These are phyloP conservation scores for Girardia tigrina DNA, from an alignment of 2,888 invertebrate genomes.

Conservation along the genomic window DNA sequence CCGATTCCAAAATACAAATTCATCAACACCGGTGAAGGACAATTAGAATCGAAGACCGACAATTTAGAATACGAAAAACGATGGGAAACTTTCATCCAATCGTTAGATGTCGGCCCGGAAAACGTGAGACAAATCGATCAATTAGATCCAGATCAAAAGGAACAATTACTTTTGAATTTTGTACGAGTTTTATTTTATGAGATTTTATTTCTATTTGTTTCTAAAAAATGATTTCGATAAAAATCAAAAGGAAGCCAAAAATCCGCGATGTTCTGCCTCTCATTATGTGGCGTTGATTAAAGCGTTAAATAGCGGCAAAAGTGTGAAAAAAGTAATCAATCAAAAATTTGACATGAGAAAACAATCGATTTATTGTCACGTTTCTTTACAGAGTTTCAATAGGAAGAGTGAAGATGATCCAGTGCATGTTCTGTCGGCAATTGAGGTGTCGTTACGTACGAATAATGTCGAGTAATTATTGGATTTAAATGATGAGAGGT, in stretches of 20 bases:
- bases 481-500: too few relatives aligned
- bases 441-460: slow-evolving; percentile 33
- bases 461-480: slow-evolving; percentile 33
- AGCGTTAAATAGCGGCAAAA: not conserved
- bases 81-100: slow-evolving; percentile 32
- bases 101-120: slow-evolving; percentile 34
- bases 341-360: too few relatives aligned
- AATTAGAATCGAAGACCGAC: not conserved
- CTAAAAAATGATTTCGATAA: too few relatives aligned
- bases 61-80: slow-evolving; percentile 16
- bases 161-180: slow-evolving; percentile 30
- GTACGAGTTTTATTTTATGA: not conserved
- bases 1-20: slow-evolving; percentile 10
- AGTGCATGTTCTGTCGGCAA: slow-evolving; percentile 33
- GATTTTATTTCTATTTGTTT: not conserved
- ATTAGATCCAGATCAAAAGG: slow-evolving; percentile 31
- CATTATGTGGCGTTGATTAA: slow-evolving; percentile 35
- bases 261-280: slow-evolving; percentile 32
- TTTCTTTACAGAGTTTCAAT: too few relatives aligned
- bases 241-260: slow-evolving; percentile 27
- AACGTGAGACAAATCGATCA: slow-evolving; percentile 29
- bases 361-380: too few relatives aligned
- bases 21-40: not conserved
- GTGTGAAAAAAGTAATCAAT: too few relatives aligned
- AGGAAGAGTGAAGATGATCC: slow-evolving; percentile 1